These are phyloP conservation scores for Episyrphus balteatus DNA, from an alignment of 1,140 invertebrate genomes.

Conservation along the genomic window DNA sequence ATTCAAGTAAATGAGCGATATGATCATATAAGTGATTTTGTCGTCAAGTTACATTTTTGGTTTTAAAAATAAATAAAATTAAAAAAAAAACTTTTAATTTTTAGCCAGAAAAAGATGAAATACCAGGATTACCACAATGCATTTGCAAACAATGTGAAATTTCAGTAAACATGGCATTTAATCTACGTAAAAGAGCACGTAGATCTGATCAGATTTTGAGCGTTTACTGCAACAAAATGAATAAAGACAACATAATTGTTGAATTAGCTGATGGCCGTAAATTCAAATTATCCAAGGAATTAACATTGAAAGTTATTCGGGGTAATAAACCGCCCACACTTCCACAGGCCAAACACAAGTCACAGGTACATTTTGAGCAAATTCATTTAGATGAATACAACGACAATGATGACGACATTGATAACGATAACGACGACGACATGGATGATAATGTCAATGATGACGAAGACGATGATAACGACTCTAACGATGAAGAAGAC, in stretches of 20 bases:
- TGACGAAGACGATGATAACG: neutral
- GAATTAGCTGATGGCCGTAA: conserved; percentile 5
- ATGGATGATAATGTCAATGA: conserved; percentile 11
- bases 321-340: conserved; percentile 8
- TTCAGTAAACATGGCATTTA: conserved; percentile 29
- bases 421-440: conserved; percentile 16
- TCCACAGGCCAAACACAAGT: conserved; percentile 12
- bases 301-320: no score
- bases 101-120: no score
- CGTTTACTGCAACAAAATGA: conserved; percentile 13
- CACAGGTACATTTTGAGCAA: neutral
- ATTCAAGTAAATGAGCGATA: no score
- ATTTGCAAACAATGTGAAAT: conserved; percentile 28
- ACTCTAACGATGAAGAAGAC: neutral
- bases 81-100: no score
- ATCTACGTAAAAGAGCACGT: conserved; percentile 27
- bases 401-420: neutral
- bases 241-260: conserved; percentile 8
- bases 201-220: conserved; percentile 20
- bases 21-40: no score
- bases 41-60: no score
- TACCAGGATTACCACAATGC: conserved; percentile 14
- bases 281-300: no score
- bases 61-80: no score
- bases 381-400: neutral